These are phyloP conservation scores for Aphidius ervi DNA, from an alignment of 1,140 invertebrate genomes.

Conservation along the genomic window DNA sequence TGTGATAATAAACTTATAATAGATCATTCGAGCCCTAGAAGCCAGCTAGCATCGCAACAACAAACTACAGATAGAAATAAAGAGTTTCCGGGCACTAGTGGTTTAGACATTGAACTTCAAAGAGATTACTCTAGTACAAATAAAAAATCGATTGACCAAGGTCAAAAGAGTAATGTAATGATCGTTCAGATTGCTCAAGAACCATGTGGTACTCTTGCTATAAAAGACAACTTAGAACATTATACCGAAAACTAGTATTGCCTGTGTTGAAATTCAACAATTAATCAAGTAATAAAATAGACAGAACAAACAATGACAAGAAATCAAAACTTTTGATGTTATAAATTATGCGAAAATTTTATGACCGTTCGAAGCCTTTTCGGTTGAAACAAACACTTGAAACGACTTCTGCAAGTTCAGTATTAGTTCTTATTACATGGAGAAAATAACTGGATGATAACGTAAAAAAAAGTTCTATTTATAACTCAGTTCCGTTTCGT, in stretches of 20 bases:
- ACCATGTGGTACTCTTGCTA: conserved; percentile 41
- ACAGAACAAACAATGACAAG: conserved; percentile 10
- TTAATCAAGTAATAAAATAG: conserved; percentile 12
- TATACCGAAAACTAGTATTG: conserved; percentile 31
- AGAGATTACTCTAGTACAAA: conserved; percentile 36
- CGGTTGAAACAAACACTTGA: no score
- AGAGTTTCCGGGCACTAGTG: conserved; percentile 38
- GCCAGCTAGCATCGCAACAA: conserved; percentile 39
- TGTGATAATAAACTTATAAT: conserved; percentile 57
- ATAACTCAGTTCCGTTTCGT: no score
- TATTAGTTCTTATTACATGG: no score
- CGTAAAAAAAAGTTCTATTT: no score
- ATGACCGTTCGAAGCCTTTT: no score
- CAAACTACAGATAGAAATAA: conserved; percentile 29
- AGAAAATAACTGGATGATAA: no score
- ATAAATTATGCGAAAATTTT: neutral
- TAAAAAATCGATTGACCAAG: conserved; percentile 26
- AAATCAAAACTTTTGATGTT: neutral
- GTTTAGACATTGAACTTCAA: conserved; percentile 48
- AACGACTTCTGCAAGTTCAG: no score
- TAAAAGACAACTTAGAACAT: conserved; percentile 52
- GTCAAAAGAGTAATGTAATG: conserved; percentile 25
- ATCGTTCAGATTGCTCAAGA: conserved; percentile 33
- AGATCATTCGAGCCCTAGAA: conserved; percentile 55
- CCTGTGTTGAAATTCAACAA: conserved; percentile 17